phyloP scores from a whole-genome alignment of 1,140 invertebrate species.

The Galleria mellonella region DNA sequence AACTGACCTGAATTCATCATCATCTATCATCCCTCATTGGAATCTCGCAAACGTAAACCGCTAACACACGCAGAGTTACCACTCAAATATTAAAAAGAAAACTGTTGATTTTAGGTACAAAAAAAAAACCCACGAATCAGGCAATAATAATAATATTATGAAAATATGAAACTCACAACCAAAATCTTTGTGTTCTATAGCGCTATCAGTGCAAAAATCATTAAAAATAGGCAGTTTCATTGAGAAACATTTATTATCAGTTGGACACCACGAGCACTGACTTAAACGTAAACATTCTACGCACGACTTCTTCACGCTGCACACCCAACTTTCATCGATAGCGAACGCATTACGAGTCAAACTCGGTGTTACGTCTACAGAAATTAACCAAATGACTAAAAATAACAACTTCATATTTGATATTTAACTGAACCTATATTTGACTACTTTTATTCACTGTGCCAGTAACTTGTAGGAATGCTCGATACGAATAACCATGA shows the following conservation, averaged over 20 bases:
- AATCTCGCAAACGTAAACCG: too few relatives aligned
- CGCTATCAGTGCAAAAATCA: constrained; percentile 35
- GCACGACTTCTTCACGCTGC: constrained; percentile 47
- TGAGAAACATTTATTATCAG: constrained; percentile 46
- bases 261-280: constrained; percentile 56
- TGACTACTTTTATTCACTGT: too few relatives aligned
- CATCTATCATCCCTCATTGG: too few relatives aligned
- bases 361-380: constrained; percentile 8
- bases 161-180: constrained; percentile 38
- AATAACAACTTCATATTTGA: not conserved
- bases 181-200: constrained; percentile 30
- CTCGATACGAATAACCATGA: constrained; percentile 32
- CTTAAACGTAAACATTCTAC: constrained; percentile 44
- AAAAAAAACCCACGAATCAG: too few relatives aligned
- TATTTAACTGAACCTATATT: too few relatives aligned
- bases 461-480: constrained; percentile 2
- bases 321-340: constrained; percentile 43
- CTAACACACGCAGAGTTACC: too few relatives aligned
- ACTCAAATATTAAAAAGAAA: too few relatives aligned
- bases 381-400: constrained; percentile 3
- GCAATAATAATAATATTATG: too few relatives aligned
- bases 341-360: constrained; percentile 7
- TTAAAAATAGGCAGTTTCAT: constrained; percentile 19
- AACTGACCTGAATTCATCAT: too few relatives aligned
- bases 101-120: too few relatives aligned